Evolutionary conservation across 2,888 invertebrate species (phyloP).

Genomic region (Hyposoter dolosus): DNA sequence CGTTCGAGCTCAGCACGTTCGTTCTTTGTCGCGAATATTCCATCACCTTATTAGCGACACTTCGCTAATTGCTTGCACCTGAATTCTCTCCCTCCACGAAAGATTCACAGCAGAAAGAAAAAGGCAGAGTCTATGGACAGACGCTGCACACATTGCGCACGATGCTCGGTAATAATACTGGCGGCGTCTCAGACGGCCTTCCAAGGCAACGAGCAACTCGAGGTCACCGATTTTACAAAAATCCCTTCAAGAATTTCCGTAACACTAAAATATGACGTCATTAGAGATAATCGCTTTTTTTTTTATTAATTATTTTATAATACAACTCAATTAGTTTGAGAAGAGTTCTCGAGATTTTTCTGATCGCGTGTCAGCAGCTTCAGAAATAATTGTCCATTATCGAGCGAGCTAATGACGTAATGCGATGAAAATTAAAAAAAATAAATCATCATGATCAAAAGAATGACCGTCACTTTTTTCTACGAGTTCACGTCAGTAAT

Average conservation of each 20-base stretch:
- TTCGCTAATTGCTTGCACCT: conserved; percentile 79
- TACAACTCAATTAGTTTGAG: background rate
- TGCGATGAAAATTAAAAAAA: conserved; percentile 15
- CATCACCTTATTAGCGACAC: conserved; percentile 80
- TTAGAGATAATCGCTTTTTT: background rate
- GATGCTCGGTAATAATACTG: conserved; percentile 48
- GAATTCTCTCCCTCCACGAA: conserved; percentile 67
- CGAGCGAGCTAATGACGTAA: background rate
- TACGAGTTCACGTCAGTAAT: conserved; percentile 54
- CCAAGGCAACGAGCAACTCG: conserved; percentile 74
- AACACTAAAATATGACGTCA: too few species aligned
- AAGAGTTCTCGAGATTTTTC: conserved; percentile 25
- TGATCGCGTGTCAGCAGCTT: conserved; percentile 23
- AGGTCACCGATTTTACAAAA: conserved; percentile 17
- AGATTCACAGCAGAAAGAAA: conserved; percentile 44
- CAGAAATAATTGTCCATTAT: conserved; percentile 37
- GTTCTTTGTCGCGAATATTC: conserved; percentile 75
- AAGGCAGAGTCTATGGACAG: conserved; percentile 26
- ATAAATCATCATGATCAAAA: conserved; percentile 56
- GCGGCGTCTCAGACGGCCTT: conserved; percentile 73
- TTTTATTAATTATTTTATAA: too few species aligned
- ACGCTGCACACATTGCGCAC: conserved; percentile 64
- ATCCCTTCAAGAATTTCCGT: background rate
- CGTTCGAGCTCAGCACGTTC: conserved; percentile 36
- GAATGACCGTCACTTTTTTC: conserved; percentile 52